A percentile compares a stretch with the other conserved stretches of the same genome.
Conservation (phyloP, 2,113 vertebrate genomes). For the Pica pica region DNA sequence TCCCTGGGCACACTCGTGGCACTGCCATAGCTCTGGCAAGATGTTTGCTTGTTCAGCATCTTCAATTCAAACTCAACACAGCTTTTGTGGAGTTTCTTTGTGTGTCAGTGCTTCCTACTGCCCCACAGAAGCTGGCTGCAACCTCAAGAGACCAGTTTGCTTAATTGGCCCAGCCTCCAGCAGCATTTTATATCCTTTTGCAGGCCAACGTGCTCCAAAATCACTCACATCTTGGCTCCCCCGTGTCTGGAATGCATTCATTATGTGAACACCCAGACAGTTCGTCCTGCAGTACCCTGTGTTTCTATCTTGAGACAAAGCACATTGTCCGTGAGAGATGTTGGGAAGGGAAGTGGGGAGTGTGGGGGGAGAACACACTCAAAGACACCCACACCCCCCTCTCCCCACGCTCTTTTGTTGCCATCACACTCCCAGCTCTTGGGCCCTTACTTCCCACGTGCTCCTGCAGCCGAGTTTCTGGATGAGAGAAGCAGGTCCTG, state of each 20-base stretch:
- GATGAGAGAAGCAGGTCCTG: neutral
- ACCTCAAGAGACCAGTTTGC: neutral
- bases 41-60: neutral
- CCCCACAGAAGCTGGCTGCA: neutral
- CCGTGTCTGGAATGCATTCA: neutral
- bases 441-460: fast-evolving
- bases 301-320: neutral
- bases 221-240: neutral
- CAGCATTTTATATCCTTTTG: neutral
- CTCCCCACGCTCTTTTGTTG: no score
- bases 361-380: neutral
- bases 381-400: neutral
- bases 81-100: fast-evolving
- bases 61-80: fast-evolving
- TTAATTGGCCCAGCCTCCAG: neutral
- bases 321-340: neutral
- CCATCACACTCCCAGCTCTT: fast-evolving
- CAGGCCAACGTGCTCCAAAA: neutral
- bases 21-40: neutral
- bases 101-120: neutral
- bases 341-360: neutral
- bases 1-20: fast-evolving
- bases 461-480: neutral
- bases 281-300: neutral
- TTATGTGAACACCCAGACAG: neutral